These are phyloP conservation scores for Cepaea hortensis DNA, from an alignment of 2,888 invertebrate species.

Conservation along the genomic window DNA sequence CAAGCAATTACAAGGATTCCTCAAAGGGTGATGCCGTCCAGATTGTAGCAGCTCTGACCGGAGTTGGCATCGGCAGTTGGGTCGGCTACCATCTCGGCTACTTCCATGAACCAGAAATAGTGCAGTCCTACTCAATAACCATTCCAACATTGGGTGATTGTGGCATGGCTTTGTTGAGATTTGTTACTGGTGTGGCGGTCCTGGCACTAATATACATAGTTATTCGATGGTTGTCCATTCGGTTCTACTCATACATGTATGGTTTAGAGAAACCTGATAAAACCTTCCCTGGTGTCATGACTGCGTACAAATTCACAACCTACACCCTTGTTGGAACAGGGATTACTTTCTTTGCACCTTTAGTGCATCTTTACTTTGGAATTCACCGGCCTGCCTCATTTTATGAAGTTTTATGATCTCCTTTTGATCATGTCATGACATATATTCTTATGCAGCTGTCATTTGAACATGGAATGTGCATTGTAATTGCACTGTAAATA, in stretches of 20 bases:
- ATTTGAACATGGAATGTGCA: neutral
- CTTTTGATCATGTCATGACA: neutral
- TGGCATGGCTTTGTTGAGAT: conserved; percentile 58
- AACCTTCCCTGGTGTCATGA: conserved; percentile 61
- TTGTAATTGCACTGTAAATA: neutral
- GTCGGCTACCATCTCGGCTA: conserved; percentile 63
- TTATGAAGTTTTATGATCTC: conserved; percentile 57
- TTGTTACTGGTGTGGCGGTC: conserved; percentile 59
- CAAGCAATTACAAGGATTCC: conserved; percentile 57
- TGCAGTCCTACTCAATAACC: conserved; percentile 51
- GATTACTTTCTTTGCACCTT: conserved; percentile 60
- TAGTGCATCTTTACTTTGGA: conserved; percentile 59
- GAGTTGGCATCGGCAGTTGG: conserved; percentile 61
- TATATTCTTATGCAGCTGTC: neutral
- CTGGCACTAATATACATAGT: conserved; percentile 56
- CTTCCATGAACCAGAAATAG: conserved; percentile 49
- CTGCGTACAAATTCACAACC: conserved; percentile 63
- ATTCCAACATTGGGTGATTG: conserved; percentile 58
- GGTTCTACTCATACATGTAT: conserved; percentile 59
- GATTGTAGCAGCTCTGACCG: conserved; percentile 60
- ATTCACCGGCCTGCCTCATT: conserved; percentile 61
- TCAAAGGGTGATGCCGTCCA: conserved; percentile 64
- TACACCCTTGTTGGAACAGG: conserved; percentile 60
- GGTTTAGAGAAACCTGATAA: conserved; percentile 62
- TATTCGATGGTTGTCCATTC: conserved; percentile 56